phyloP scores from a whole-genome alignment of 2,888 invertebrate genomes.

The Andrena fulva region DNA sequence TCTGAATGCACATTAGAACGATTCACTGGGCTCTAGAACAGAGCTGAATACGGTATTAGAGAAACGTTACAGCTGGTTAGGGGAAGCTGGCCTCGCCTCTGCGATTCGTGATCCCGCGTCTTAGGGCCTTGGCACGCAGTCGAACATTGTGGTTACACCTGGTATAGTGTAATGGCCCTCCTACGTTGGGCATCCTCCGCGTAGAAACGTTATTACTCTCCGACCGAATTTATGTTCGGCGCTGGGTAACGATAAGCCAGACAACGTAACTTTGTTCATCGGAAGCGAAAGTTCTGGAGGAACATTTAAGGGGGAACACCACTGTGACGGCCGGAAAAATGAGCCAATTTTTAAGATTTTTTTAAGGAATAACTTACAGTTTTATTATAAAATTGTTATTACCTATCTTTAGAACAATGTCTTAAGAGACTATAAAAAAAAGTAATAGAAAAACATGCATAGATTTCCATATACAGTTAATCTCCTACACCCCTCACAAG shows the following conservation, averaged over 20 bases:
- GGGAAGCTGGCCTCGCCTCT: conserved; percentile 48
- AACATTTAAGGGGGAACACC: too few species aligned
- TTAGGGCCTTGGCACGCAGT: conserved; percentile 65
- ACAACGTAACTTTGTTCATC: neutral
- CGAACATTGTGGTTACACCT: conserved; percentile 59
- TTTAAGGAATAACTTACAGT: too few species aligned
- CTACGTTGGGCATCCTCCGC: conserved; percentile 1
- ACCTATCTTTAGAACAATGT: too few species aligned
- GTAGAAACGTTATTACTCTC: conserved; percentile 20
- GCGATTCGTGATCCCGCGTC: conserved; percentile 64
- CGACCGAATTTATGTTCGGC: conserved; percentile 19
- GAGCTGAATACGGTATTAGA: conserved; percentile 79
- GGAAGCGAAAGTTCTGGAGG: neutral
- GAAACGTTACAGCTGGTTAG: conserved; percentile 67
- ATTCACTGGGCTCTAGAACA: conserved; percentile 74
- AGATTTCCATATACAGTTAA: too few species aligned
- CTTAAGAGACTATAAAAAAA: too few species aligned
- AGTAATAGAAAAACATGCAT: too few species aligned
- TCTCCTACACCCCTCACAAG: too few species aligned
- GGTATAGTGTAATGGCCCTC: conserved; percentile 48
- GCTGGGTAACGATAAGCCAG: conserved; percentile 22
- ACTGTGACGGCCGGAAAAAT: too few species aligned
- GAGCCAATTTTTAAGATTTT: too few species aligned
- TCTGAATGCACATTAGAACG: conserved; percentile 77
- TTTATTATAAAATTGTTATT: too few species aligned